A percentile compares a stretch with the other conserved stretches of the same genome.
Evolutionary conservation across 2,888 invertebrate species (phyloP).

Genomic region (Hemithea aestivaria): DNA sequence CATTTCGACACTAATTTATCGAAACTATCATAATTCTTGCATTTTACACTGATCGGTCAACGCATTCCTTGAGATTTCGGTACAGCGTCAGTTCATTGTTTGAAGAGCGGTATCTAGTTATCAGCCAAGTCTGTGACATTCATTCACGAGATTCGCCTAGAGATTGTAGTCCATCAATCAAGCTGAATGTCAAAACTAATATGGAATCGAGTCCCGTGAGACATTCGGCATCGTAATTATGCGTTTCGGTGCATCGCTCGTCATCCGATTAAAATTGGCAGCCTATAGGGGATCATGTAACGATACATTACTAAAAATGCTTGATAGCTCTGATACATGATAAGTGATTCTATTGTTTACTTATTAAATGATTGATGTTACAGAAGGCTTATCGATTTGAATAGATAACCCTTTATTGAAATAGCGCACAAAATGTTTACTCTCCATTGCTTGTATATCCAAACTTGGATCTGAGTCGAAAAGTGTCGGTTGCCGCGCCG

Average conservation of each 20-base stretch:
- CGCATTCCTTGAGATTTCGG: too few relatives aligned
- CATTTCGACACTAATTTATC: too few relatives aligned
- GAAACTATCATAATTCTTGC: too few relatives aligned
- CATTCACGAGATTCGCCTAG: conserved; percentile 67
- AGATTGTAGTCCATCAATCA: conserved; percentile 77
- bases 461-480: too few relatives aligned
- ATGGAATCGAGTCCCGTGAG: conserved; percentile 72
- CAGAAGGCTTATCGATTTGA: conserved; percentile 8
- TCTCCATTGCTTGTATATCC: too few relatives aligned
- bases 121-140: too few relatives aligned
- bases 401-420: neutral
- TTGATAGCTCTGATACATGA: conserved; percentile 16
- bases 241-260: conserved; percentile 66
- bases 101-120: too few relatives aligned
- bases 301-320: conserved; percentile 26
- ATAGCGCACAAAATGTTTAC: too few relatives aligned
- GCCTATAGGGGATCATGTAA: conserved; percentile 56
- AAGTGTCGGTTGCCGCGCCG: too few relatives aligned
- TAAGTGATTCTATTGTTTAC: conserved; percentile 20
- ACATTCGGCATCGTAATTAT: conserved; percentile 70
- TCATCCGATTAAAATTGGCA: conserved; percentile 78
- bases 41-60: too few relatives aligned
- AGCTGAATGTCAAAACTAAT: conserved; percentile 78
- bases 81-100: too few relatives aligned
- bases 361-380: conserved; percentile 19